Base-by-base conservation (phyloP, 2,888 invertebrate genomes). In the Tridacna crocea region DNA sequence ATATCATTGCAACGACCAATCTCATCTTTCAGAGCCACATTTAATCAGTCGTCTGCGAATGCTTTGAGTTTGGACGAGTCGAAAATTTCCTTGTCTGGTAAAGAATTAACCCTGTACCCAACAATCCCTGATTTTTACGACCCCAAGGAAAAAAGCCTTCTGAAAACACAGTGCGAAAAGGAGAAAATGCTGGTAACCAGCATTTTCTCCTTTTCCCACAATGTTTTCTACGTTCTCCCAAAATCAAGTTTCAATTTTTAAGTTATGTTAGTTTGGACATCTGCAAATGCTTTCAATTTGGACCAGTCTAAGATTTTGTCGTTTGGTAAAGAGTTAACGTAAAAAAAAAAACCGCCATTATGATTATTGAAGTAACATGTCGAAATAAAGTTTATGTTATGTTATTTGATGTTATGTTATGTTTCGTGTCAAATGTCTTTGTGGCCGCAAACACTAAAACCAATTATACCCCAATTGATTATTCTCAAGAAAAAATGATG, bases 391-490 rank as follows among this genome's bases (percentile, higher is more conserved):
- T 36, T n/a, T n/a, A n/a, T n/a, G n/a, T n/a, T n/a, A n/a, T n/a
- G n/a, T n/a, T n/a, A 36, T 36, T 36, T 36, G 8, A 4, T 2
- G 11, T 6, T 10, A 55, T 51, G 24, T 51, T 51, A 24, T 51
- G 70, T 70, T 70, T 26, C 10, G 17, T 46, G 51, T 22, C 22
- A 70, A 68, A 47, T 63, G 66, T 55, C 4, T 51, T 70, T 70
- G 70, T 48, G 70, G 70, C 70, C 47, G 19, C 24, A 26, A 48
- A 70, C 70, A 70, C 51, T 48, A 70, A 70, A 48, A 22, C 51
- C 26, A 70, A 70, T 70, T 70, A 70, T 70, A 70, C 11, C 51
- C 36, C 48, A 51, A 70, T 70, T 70, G 70, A 70, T 70, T 70
- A 19, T 68, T 70, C 26, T 22, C 22, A 17, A 51, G 51, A 70